These are phyloP conservation scores for Scaptomyza reducta DNA, from an alignment of 2,888 invertebrate species.

Conservation along the genomic window DNA sequence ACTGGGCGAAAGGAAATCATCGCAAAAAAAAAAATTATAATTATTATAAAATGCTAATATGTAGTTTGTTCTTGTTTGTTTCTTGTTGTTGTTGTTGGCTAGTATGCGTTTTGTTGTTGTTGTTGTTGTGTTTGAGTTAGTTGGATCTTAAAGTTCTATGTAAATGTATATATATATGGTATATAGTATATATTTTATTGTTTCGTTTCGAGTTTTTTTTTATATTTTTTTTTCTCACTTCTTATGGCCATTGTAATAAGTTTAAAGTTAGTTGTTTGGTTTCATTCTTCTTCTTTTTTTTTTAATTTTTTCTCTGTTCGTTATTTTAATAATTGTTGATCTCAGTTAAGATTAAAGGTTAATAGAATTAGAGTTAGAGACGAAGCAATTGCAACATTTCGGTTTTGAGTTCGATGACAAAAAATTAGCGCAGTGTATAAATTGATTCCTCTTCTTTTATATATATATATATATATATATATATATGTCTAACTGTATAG, in stretches of 20 bases:
- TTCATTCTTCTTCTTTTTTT: constrained; percentile 30
- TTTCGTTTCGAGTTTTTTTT: constrained; percentile 65
- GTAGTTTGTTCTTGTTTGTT: constrained; percentile 37
- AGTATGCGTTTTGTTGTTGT: constrained; percentile 66
- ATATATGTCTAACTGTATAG: constrained; percentile 19
- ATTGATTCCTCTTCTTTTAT: constrained; percentile 13
- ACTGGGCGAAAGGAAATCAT: constrained; percentile 53
- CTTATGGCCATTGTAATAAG: constrained; percentile 67
- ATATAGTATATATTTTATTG: constrained; percentile 50
- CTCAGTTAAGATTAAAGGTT: constrained; percentile 26
- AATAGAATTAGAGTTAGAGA: constrained; percentile 25
- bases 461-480: constrained; percentile 11
- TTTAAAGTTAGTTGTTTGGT: constrained; percentile 53
- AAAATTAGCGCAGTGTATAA: constrained; percentile 32
- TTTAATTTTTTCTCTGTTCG: constrained; percentile 22
- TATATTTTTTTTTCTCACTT: constrained; percentile 41
- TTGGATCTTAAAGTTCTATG: constrained; percentile 54
- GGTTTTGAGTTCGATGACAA: constrained; percentile 20
- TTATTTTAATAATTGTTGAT: constrained; percentile 17
- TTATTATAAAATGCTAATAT: constrained; percentile 51
- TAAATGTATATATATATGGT: constrained; percentile 27
- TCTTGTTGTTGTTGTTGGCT: constrained; percentile 74
- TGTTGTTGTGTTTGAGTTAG: constrained; percentile 50
- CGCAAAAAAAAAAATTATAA: constrained; percentile 30
- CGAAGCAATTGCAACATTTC: constrained; percentile 41